phyloP scores from a whole-genome alignment of 2,797 vertebrate genomes.

The Eulemur albifrons region DNA sequence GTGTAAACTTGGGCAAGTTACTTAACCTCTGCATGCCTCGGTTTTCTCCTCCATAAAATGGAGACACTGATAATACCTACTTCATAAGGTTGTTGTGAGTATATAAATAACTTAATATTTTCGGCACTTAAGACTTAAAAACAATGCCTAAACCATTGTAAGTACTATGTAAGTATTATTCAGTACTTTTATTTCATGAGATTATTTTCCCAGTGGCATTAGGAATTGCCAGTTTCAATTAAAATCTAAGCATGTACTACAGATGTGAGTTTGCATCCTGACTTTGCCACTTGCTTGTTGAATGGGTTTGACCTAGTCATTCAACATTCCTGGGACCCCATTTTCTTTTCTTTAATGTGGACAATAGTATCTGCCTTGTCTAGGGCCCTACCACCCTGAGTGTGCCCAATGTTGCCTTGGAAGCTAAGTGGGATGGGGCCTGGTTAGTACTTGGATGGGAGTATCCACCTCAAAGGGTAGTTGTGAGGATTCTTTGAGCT shows the following conservation, averaged over 20 bases:
- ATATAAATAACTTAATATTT: background rate
- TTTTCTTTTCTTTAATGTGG: background rate
- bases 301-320: background rate
- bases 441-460: too few species aligned
- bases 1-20: background rate
- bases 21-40: background rate
- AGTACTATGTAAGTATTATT: background rate
- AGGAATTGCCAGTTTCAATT: background rate
- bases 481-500: background rate
- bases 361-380: background rate
- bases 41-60: background rate
- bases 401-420: too few species aligned
- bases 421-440: too few species aligned
- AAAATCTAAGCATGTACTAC: background rate
- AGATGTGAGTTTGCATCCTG: background rate
- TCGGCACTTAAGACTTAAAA: background rate
- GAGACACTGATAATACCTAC: background rate
- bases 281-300: background rate
- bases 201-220: background rate
- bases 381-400: too few species aligned
- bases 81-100: background rate
- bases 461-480: background rate
- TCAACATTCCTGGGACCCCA: background rate
- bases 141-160: background rate
- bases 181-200: background rate